Percentiles rank a stretch among this genome's conserved stretches.
Evolutionary conservation across 2,888 invertebrate genomes (phyloP).

Genomic region (Acanthosepion lycidas): DNA sequence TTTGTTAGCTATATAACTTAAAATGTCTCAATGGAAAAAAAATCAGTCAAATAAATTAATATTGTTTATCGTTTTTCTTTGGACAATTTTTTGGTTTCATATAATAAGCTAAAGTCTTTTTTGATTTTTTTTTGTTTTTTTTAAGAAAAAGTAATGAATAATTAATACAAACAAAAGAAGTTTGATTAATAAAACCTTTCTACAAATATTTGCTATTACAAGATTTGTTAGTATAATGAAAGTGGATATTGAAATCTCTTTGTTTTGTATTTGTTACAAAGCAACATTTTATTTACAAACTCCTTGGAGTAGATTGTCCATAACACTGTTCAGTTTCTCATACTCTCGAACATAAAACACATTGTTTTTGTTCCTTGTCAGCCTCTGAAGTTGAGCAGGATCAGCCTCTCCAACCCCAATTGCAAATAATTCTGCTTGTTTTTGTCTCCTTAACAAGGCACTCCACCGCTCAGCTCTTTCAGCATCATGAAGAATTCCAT

Average conservation of each 20-base stretch:
- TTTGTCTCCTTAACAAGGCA: conserved; percentile 36
- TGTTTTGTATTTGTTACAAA: neutral
- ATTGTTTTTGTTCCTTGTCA: conserved; percentile 41
- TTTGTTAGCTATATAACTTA: neutral
- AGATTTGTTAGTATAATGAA: neutral
- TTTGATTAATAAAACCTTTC: neutral
- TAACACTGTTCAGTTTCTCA: conserved; percentile 24
- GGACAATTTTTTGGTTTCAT: neutral
- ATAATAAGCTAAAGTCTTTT: neutral
- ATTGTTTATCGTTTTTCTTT: neutral
- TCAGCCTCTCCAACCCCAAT: conserved; percentile 42
- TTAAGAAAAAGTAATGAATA: neutral
- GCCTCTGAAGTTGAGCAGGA: conserved; percentile 38
- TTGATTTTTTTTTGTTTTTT: neutral
- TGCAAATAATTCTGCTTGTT: conserved; percentile 34
- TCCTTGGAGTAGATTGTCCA: conserved; percentile 42
- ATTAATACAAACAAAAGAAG: neutral
- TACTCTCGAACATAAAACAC: conserved; percentile 43
- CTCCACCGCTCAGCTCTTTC: conserved; percentile 41
- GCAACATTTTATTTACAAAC: neutral
- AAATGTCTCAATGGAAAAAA: neutral
- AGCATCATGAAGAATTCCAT: conserved; percentile 38
- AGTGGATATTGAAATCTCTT: neutral
- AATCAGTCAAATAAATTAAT: neutral
- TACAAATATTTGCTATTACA: conserved; percentile 3